A percentile compares a stretch with the other conserved stretches of the same genome.
phyloP scores from a whole-genome alignment of 2,797 vertebrate genomes.

The Melanotaenia pygmaea region DNA sequence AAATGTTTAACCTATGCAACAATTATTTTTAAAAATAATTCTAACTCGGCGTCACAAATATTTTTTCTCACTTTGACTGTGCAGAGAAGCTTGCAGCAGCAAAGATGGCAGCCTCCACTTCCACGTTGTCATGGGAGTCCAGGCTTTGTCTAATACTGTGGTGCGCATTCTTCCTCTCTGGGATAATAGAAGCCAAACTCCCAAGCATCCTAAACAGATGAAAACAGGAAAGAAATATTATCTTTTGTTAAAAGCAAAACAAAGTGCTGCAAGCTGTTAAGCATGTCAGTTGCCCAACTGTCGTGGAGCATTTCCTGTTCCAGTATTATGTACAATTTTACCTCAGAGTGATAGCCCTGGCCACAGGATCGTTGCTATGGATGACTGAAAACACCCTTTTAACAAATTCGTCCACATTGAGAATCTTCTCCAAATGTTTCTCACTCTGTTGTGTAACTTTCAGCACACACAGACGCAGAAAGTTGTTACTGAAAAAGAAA shows the following conservation, averaged over 20 bases:
- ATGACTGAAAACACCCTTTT: constrained; percentile 98
- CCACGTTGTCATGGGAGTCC: constrained; percentile 97
- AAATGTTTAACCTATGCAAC: not conserved
- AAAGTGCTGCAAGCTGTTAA: not conserved
- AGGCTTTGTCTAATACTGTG: constrained; percentile 98
- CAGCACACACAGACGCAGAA: constrained; percentile 94
- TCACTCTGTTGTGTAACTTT: constrained; percentile 99
- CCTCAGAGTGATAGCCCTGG: constrained; percentile 96
- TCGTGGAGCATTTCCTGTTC: too few relatives aligned
- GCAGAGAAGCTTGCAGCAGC: constrained; percentile 97
- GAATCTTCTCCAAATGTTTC: constrained; percentile 98
- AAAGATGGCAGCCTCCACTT: constrained; percentile 97
- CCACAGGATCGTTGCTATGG: constrained; percentile 97
- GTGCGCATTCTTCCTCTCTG: constrained; percentile 97
- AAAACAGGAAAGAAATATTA: not conserved
- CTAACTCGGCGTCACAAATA: not conserved
- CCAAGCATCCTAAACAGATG: constrained; percentile 90
- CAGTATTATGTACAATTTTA: constrained; percentile 55
- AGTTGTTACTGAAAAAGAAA: constrained; percentile 90
- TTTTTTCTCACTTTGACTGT: constrained; percentile 91
- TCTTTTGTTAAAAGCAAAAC: not conserved
- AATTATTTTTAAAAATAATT: not conserved
- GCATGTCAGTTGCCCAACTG: not conserved
- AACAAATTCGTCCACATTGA: constrained; percentile 98
- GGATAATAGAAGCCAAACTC: constrained; percentile 97